phyloP scores from a whole-genome alignment of 2,797 vertebrate genomes.

The Emys orbicularis region DNA sequence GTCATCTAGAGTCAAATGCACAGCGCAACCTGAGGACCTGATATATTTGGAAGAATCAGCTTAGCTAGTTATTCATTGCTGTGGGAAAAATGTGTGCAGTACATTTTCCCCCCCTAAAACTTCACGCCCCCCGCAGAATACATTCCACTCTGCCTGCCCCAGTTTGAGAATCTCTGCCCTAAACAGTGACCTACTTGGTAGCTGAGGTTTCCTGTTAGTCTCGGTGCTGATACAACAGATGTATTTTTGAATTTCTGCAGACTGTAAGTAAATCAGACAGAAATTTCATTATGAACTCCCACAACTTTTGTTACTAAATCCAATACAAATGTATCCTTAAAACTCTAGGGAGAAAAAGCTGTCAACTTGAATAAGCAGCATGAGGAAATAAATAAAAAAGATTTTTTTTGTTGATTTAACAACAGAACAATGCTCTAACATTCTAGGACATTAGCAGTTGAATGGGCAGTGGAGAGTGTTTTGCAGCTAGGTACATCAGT shows the following conservation, averaged over 20 bases:
- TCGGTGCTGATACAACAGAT: background rate
- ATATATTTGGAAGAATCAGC: no score
- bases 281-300: background rate
- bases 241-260: background rate
- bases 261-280: background rate
- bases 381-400: background rate
- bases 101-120: no score
- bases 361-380: background rate
- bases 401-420: background rate
- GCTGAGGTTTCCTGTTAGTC: background rate
- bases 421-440: background rate
- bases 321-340: background rate
- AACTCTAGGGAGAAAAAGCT: slow-evolving; percentile 11
- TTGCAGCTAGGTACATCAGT: background rate
- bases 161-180: background rate
- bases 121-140: no score
- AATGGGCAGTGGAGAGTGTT: background rate
- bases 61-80: no score
- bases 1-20: no score
- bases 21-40: no score
- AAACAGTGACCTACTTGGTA: background rate
- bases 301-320: background rate
- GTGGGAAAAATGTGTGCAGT: no score
- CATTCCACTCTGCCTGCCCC: no score
- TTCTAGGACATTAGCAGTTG: background rate